Conservation (phyloP, 2,797 vertebrate genomes). For the Pterois miles region DNA sequence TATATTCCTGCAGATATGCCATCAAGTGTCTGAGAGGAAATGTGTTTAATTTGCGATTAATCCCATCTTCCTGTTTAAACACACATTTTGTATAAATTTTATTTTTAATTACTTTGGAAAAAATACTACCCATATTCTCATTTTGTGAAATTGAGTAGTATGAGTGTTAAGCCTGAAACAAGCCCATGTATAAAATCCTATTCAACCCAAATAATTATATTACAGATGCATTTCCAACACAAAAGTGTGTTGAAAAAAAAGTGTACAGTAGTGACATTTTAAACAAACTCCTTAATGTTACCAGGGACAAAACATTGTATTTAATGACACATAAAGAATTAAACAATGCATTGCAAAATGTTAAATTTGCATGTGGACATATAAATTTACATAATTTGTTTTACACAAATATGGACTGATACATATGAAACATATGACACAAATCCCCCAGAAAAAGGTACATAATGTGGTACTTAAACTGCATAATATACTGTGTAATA, state of each 20-base stretch:
- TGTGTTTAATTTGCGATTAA: not conserved
- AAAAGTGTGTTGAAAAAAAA: not conserved
- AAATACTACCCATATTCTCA: not conserved
- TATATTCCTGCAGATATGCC: not conserved
- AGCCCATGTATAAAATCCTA: not conserved
- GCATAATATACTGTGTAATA: too few relatives aligned
- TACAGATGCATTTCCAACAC: not conserved
- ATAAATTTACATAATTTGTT: not conserved
- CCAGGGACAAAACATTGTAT: not conserved
- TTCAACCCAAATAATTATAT: not conserved
- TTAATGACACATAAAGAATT: not conserved
- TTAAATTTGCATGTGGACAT: not conserved
- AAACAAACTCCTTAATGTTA: not conserved
- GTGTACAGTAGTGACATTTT: not conserved
- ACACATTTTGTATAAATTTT: not conserved
- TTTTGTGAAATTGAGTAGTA: not conserved
- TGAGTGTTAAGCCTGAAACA: not conserved
- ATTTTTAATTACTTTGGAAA: not conserved
- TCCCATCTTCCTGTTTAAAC: not conserved
- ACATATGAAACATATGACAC: not conserved
- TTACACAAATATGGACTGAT: not conserved
- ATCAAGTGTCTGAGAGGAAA: not conserved
- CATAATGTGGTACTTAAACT: too few relatives aligned
- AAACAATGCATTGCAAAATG: not conserved
- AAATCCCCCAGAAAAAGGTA: not conserved